A percentile compares a stretch with the other conserved stretches of the same genome.
These are phyloP conservation scores for Enteromius radiatus DNA, from an alignment of 2,797 vertebrate genomes.

Conservation along the genomic window DNA sequence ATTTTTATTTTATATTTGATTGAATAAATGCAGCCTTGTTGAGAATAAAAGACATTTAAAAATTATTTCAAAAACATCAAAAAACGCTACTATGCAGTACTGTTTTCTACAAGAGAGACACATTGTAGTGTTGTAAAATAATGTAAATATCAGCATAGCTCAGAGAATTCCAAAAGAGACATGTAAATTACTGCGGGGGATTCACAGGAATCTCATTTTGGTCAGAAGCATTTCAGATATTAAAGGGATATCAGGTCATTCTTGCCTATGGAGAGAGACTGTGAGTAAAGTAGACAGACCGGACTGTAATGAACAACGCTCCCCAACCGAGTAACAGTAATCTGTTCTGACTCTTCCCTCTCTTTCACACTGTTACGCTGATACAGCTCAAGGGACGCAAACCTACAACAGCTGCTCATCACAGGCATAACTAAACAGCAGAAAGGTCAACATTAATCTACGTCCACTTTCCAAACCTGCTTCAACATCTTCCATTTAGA, in stretches of 20 bases:
- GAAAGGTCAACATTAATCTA: slow-evolving; percentile 45
- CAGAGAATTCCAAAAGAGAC: no score
- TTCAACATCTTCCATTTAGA: slow-evolving; percentile 30
- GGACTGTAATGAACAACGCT: slow-evolving; percentile 52
- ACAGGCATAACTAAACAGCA: slow-evolving; percentile 43
- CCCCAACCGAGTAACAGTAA: slow-evolving; percentile 50
- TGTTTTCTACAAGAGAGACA: not conserved
- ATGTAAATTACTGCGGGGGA: no score
- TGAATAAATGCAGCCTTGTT: no score
- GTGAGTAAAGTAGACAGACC: slow-evolving; percentile 27
- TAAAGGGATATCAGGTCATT: not conserved
- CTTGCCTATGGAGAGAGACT: slow-evolving; percentile 11
- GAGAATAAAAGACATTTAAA: no score
- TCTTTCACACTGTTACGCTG: slow-evolving; percentile 34
- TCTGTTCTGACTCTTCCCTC: slow-evolving; percentile 42
- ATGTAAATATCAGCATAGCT: not conserved
- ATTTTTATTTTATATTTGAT: no score
- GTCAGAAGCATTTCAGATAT: not conserved
- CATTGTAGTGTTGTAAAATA: not conserved
- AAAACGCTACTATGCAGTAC: not conserved
- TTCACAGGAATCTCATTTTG: not conserved
- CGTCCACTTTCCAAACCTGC: slow-evolving; percentile 19
- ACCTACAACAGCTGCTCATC: slow-evolving; percentile 38
- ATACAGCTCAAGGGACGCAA: slow-evolving; percentile 23
- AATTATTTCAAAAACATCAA: no score